A percentile compares a stretch with the other conserved stretches of the same genome.
These are phyloP conservation scores for Keiferia lycopersicella DNA, from an alignment of 2,888 invertebrate genomes.

Conservation along the genomic window DNA sequence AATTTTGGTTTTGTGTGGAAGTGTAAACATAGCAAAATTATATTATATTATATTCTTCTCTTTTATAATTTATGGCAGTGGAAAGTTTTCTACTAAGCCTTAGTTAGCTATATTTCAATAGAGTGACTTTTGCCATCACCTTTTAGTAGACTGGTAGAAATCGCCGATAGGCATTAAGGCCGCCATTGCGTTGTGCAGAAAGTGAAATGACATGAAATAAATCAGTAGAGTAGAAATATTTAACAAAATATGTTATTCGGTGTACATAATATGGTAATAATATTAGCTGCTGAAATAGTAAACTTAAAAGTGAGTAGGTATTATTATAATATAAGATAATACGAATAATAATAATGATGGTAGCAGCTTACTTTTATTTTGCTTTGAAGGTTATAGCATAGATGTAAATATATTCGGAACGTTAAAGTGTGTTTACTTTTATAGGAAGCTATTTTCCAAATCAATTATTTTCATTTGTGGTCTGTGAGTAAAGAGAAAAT, in stretches of 20 bases:
- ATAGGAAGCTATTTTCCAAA: neutral
- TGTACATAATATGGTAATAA: neutral
- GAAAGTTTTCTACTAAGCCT: slow-evolving; percentile 20
- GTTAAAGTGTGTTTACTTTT: neutral
- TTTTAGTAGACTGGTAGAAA: slow-evolving; percentile 29
- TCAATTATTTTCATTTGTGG: slow-evolving; percentile 17
- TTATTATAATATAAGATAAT: neutral
- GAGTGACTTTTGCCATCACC: slow-evolving; percentile 25
- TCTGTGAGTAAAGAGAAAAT: slow-evolving; percentile 7
- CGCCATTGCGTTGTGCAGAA: slow-evolving; percentile 28
- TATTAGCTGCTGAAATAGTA: neutral
- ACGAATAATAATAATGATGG: neutral
- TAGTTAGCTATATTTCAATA: slow-evolving; percentile 20
- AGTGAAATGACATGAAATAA: slow-evolving; percentile 33
- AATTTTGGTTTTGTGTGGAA: neutral
- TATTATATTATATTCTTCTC: neutral
- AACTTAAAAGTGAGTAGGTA: neutral
- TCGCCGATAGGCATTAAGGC: slow-evolving; percentile 25
- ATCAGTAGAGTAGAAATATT: slow-evolving; percentile 23
- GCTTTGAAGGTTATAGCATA: neutral
- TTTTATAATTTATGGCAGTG: slow-evolving; percentile 7
- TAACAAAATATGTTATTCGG: slow-evolving; percentile 9
- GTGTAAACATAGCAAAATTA: slow-evolving; percentile 22
- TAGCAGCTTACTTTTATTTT: slow-evolving; percentile 6
- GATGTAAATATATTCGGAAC: neutral